Percentiles rank a stretch among this genome's conserved stretches.
These are phyloP conservation scores for Leontopithecus rosalia DNA, from an alignment of 2,797 vertebrate genomes.

Conservation along the genomic window DNA sequence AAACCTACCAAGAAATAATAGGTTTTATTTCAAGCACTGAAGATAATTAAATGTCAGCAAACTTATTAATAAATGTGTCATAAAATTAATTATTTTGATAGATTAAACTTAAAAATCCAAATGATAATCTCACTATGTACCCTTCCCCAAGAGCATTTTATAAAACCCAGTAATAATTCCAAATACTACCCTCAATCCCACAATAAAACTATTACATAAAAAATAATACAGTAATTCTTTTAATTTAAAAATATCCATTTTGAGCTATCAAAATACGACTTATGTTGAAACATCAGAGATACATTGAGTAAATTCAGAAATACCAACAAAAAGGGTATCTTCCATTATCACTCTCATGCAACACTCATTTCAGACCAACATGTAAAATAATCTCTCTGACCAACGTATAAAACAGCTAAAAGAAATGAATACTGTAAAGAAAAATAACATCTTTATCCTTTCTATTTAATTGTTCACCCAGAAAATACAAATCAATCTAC, in stretches of 20 bases:
- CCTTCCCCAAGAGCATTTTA: not conserved
- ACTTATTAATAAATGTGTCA: not conserved
- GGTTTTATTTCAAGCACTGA: not conserved
- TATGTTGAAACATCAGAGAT: not conserved
- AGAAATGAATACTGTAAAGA: not conserved
- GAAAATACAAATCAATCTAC: not conserved
- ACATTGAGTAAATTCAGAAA: not conserved
- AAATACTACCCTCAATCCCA: not conserved
- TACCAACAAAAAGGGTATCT: not conserved
- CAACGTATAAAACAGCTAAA: not conserved
- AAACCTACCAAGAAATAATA: not conserved
- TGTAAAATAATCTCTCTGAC: not conserved
- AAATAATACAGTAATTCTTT: not conserved
- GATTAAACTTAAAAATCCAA: not conserved
- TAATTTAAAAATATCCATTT: not conserved
- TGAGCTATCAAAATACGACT: not conserved
- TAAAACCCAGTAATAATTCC: not conserved
- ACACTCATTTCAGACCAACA: not conserved
- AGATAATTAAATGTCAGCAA: not conserved
- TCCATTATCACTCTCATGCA: not conserved
- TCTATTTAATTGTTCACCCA: not conserved
- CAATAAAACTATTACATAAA: not conserved
- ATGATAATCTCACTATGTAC: not conserved
- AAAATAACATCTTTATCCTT: not conserved
- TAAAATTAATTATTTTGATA: not conserved